Evolutionary conservation across 2,113 vertebrate genomes (phyloP), one percentile per base, ranked within the genome.

Genomic region (Stercorarius parasiticus): DNA sequence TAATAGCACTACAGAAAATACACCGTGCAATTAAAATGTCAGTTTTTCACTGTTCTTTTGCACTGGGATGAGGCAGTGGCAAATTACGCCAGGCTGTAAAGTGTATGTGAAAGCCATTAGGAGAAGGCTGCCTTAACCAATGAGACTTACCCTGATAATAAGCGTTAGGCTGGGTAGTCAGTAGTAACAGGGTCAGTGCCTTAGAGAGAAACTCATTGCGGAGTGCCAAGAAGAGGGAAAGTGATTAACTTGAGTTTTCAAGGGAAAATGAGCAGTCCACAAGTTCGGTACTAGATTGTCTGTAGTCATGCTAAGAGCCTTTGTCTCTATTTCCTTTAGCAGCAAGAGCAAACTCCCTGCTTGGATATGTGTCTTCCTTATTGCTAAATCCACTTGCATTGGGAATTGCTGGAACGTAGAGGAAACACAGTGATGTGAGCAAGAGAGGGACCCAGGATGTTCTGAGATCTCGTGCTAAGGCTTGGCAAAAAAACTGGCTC

Each of bases 221-320:
- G 86, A 93, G 49, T 53, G 65, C 88, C 93, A 95, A 10, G 83
- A 42, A 95, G 87, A 93, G 26, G 27, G 80, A 86, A 95, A 82
- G 76, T 95, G 77, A 94, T 97, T 95, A 96, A 80, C 77, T 91
- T 59, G 38, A 72, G 56, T 78, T 96, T 97, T 73, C 22, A 70
- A 72, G 83, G 86, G 77, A 94, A 97, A 95, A 96, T 53, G 91
- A 87, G 50, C 86, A 88, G 52, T 79, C 88, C 22, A 17, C 23
- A n/a, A 69, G 40, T 65, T 92, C 93, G 89, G 53, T 45, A 61
- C 45, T 88, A 64, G 45, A n/a, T 38, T 52, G 26, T 47, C 79
- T 74, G 27, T 62, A 88, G 43, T 65, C 20, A 11, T 27, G 26
- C 47, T 88, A 71, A 47, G 43, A 82, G 45, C 23, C 34, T 95